Evolutionary conservation across 1,140 invertebrate genomes (phyloP), one percentile per base, ranked within the genome.

Genomic region (Drosophila tsacasi): DNA sequence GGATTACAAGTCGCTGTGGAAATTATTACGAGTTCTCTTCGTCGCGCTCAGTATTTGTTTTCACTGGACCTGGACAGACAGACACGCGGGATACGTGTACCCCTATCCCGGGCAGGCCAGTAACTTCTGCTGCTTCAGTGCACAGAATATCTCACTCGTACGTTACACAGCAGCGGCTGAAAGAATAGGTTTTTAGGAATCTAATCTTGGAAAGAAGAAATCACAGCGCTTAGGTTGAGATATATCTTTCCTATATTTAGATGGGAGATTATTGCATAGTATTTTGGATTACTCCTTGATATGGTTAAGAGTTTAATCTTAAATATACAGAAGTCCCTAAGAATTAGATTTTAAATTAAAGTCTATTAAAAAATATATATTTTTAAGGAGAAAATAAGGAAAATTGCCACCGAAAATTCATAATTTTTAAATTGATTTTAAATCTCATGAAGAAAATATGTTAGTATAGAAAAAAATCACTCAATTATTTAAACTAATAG

Each of bases 41-140:
- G 65, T 81, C 61, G 65, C 49, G 54, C 68, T 68, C 72, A 74
- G 80, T 84, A 65, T 90, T 85, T 90, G 58, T 90, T 90, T 85
- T 84, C 72, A 76, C 81, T 72, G 54, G 64, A 62, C 40, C 42
- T 21, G 58, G 57, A 44, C 37, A 27, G 57, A 44, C 37, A 27
- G 58, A 60, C 37, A 46, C 23, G 58, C 50, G 35, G 60, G n/a
- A 52, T 37, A 60, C 54, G 54, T 35, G 67, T 57, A 59, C 27
- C 44, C 54, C 69, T 60, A 52, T 69, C 77, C 65, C 85, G 84
- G 35, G 21, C 35, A 81, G 81, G 73, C 79, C 85, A 90, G 71
- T 78, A 80, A 90, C 85, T 89, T 89, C 85, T 89, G 85, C 85
- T 89, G 85, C 85, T 89, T 89, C 85, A 90, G 40, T 85, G 85